Percentiles rank a stretch among this genome's conserved stretches.
These are phyloP conservation scores for Drosophila grimshawi DNA, from an alignment of 1,140 invertebrate genomes.

Conservation along the genomic window DNA sequence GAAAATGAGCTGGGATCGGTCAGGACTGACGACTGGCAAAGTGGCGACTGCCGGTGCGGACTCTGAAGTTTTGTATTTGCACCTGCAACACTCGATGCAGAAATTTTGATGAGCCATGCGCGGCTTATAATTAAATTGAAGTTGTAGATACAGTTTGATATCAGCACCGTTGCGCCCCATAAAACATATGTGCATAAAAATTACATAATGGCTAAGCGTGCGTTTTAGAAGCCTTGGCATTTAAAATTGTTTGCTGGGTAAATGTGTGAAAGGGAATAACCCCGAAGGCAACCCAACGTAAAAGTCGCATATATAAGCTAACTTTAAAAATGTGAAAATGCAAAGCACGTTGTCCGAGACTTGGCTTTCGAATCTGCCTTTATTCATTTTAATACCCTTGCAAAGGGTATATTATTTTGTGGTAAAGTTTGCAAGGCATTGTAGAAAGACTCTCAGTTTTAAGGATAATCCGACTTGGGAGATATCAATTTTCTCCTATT, in stretches of 20 bases:
- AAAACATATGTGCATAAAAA: constrained; percentile 62
- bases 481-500: too few relatives aligned
- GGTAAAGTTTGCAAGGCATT: too few relatives aligned
- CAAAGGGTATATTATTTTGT: too few relatives aligned
- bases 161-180: constrained; percentile 65
- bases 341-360: neutral
- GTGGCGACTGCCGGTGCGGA: constrained; percentile 24
- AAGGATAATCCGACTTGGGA: too few relatives aligned
- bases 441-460: too few relatives aligned
- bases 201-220: constrained; percentile 53
- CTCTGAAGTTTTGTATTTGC: constrained; percentile 68
- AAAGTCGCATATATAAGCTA: neutral
- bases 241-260: constrained; percentile 24
- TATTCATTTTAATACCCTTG: too few relatives aligned
- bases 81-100: constrained; percentile 61
- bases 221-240: constrained; percentile 33
- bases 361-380: too few relatives aligned
- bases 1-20: constrained; percentile 69
- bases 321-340: constrained; percentile 4
- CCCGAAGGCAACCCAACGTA: constrained; percentile 7
- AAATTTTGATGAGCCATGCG: constrained; percentile 71
- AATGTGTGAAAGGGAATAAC: constrained; percentile 21
- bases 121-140: constrained; percentile 81
- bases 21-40: constrained; percentile 44
- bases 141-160: constrained; percentile 78